phyloP scores from a whole-genome alignment of 2,888 invertebrate genomes.

The Drosophila flavopinicola region DNA sequence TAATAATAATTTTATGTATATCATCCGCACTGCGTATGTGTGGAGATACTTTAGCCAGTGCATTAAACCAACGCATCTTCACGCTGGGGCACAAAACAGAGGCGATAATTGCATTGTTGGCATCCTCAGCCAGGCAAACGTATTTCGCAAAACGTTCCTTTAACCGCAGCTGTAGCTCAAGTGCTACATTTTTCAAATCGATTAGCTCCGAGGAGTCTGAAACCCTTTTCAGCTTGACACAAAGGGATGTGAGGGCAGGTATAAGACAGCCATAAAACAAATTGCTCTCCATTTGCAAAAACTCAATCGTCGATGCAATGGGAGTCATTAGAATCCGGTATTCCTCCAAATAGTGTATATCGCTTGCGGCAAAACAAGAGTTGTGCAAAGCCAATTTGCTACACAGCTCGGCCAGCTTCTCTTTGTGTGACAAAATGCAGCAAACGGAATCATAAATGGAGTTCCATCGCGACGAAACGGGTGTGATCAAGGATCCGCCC shows the following conservation, averaged over 20 bases:
- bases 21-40: conserved; percentile 29
- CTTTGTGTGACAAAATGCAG: conserved; percentile 35
- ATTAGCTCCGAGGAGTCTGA: conserved; percentile 22
- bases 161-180: conserved; percentile 21
- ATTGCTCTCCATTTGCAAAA: conserved; percentile 37
- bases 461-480: conserved; percentile 22
- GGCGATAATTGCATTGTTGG: conserved; percentile 40
- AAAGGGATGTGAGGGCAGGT: conserved; percentile 46
- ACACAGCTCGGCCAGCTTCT: conserved; percentile 31
- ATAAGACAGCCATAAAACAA: conserved; percentile 44
- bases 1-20: conserved; percentile 36
- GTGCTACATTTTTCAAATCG: conserved; percentile 26
- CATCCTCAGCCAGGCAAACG: conserved; percentile 28
- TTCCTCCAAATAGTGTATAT: conserved; percentile 48
- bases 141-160: conserved; percentile 25
- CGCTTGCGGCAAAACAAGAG: conserved; percentile 32
- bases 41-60: conserved; percentile 16
- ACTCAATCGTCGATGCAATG: conserved; percentile 41
- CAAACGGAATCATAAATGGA: conserved; percentile 48
- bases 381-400: conserved; percentile 32
- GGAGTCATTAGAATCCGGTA: conserved; percentile 37
- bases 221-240: conserved; percentile 40
- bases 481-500: conserved; percentile 7
- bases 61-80: conserved; percentile 51
- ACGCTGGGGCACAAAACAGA: conserved; percentile 44